Evolutionary conservation across 2,113 vertebrate species (phyloP).

Genomic region (Nothocercus julius): DNA sequence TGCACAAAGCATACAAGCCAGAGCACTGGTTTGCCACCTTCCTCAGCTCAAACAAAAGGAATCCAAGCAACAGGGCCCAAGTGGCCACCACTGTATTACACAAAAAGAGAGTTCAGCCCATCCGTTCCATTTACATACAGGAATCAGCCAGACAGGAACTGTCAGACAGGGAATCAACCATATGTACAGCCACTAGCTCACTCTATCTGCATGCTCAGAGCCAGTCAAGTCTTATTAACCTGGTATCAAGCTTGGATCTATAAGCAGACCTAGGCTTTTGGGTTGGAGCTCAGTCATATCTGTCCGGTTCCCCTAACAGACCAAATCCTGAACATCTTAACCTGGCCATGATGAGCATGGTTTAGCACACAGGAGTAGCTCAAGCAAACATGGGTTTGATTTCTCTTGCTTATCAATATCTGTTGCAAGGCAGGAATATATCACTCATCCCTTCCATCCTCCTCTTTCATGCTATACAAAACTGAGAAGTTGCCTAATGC

Average conservation of each 20-base stretch:
- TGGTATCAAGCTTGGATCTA: not conserved
- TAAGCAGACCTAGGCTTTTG: not conserved
- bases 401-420: not conserved
- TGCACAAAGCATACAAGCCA: not conserved
- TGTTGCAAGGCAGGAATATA: not conserved
- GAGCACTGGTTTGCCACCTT: not conserved
- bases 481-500: not conserved
- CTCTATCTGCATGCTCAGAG: not conserved
- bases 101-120: not conserved
- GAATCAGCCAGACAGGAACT: not conserved
- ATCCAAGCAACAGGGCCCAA: accelerated
- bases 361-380: not conserved
- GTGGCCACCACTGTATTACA: not conserved
- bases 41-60: not conserved
- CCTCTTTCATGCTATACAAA: not conserved
- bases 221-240: not conserved
- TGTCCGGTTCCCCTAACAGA: not conserved
- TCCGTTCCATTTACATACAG: not conserved
- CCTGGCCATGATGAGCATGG: not conserved
- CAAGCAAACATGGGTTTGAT: not conserved
- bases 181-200: not conserved
- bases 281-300: not conserved
- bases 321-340: not conserved
- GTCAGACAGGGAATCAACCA: not conserved
- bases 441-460: not conserved